Evolutionary conservation across 2,113 vertebrate species (phyloP).

Genomic region (Lethenteron camtschaticum): DNA sequence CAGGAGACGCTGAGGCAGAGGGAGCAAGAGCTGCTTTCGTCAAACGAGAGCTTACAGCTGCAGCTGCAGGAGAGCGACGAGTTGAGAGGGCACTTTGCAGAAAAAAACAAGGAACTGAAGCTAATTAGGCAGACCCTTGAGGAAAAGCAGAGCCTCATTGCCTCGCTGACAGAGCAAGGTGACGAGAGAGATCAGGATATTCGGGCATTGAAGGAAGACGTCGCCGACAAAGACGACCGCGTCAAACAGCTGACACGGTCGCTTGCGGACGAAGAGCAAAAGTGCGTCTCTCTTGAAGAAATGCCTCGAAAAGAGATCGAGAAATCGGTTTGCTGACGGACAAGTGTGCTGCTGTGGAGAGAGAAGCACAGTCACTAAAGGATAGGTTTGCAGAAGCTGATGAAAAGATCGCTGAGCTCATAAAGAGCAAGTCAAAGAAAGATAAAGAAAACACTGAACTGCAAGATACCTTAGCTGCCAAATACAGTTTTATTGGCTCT

Average conservation of each 20-base stretch:
- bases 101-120: no score
- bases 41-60: no score
- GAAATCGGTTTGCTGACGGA: not conserved
- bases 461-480: no score
- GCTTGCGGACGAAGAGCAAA: not conserved
- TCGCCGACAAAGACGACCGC: not conserved
- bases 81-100: no score
- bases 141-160: no score
- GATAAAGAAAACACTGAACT: no score
- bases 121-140: no score
- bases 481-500: no score
- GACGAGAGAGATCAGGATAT: not conserved
- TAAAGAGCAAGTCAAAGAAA: not conserved
- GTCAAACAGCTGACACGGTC: not conserved
- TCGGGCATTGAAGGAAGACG: not conserved
- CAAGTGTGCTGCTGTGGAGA: conserved; percentile 20
- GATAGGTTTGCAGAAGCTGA: conserved; percentile 31
- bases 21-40: no score
- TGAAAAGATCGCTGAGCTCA: conserved; percentile 19
- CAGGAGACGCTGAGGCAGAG: no score
- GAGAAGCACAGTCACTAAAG: conserved; percentile 25
- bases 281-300: not conserved
- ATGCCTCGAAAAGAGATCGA: not conserved
- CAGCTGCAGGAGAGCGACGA: no score
- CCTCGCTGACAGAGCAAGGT: not conserved